A percentile compares a stretch with the other conserved stretches of the same genome.
phyloP scores from a whole-genome alignment of 2,113 vertebrate species.

The Lota lota region DNA sequence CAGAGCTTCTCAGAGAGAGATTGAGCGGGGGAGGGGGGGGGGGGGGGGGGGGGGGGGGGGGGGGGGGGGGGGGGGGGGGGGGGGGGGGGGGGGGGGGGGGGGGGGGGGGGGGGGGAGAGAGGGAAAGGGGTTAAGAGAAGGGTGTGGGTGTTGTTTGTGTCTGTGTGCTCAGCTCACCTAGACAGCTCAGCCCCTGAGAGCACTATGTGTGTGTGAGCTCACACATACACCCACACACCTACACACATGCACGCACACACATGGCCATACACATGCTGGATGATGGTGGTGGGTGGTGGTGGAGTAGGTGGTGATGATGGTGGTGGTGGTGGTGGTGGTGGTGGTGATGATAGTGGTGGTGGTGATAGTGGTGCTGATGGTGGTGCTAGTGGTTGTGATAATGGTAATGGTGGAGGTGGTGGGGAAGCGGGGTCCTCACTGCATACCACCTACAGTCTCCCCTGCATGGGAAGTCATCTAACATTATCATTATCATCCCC shows the following conservation, averaged over 20 bases:
- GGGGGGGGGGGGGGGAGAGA: background rate
- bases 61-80: no score
- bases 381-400: no score
- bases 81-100: background rate
- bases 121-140: background rate
- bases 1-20: constrained; percentile 24
- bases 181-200: constrained; percentile 52
- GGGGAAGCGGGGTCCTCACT: no score
- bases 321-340: no score
- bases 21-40: constrained; percentile 9
- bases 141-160: background rate
- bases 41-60: background rate
- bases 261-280: constrained; percentile 30
- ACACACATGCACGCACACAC: constrained; percentile 28
- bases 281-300: no score
- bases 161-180: constrained; percentile 44
- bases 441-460: no score
- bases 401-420: no score
- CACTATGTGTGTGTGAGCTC: constrained; percentile 38
- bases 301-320: no score
- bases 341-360: no score
- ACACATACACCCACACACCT: constrained; percentile 20
- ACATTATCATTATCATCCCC: no score
- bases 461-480: constrained; percentile 34
- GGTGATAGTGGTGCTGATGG: no score